Evolutionary conservation across 2,797 vertebrate genomes (phyloP).

Genomic region (Sebastes taczanowskii): DNA sequence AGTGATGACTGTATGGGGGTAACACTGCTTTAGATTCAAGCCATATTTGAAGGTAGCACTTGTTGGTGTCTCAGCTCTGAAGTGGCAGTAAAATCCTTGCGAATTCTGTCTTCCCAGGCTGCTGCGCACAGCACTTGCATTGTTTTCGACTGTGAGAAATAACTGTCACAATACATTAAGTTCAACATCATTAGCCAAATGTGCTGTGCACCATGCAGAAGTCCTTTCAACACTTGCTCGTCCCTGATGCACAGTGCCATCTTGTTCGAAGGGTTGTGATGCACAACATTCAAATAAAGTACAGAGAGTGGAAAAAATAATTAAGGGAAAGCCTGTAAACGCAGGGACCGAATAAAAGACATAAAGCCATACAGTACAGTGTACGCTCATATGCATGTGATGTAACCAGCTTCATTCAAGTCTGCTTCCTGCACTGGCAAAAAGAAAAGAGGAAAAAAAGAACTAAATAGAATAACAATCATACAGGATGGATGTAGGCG

Average conservation of each 20-base stretch:
- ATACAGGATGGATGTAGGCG: slow-evolving; percentile 54
- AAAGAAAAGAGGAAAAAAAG: neutral
- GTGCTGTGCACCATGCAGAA: neutral
- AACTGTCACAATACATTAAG: slow-evolving; percentile 1
- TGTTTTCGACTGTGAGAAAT: neutral
- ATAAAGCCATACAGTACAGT: neutral
- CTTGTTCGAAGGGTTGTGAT: neutral
- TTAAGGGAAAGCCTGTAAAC: too few species aligned
- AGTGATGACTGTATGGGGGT: neutral
- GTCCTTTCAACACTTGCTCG: neutral
- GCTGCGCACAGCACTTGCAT: neutral
- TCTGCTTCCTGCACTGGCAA: slow-evolving; percentile 4
- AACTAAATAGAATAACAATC: slow-evolving; percentile 33
- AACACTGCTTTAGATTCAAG: slow-evolving; percentile 7
- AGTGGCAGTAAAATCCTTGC: neutral
- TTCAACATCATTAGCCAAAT: slow-evolving; percentile 19
- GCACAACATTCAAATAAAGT: neutral
- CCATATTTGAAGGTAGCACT: neutral
- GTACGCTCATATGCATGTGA: neutral
- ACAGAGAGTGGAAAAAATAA: neutral
- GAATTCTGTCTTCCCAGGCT: neutral
- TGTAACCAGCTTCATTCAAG: slow-evolving; percentile 33
- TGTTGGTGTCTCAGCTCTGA: neutral
- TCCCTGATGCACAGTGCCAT: neutral
- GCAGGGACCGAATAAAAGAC: neutral